Percentiles rank a stretch among this genome's conserved stretches.
Evolutionary conservation across 2,113 vertebrate species (phyloP).

Genomic region (Callaeas wilsoni): DNA sequence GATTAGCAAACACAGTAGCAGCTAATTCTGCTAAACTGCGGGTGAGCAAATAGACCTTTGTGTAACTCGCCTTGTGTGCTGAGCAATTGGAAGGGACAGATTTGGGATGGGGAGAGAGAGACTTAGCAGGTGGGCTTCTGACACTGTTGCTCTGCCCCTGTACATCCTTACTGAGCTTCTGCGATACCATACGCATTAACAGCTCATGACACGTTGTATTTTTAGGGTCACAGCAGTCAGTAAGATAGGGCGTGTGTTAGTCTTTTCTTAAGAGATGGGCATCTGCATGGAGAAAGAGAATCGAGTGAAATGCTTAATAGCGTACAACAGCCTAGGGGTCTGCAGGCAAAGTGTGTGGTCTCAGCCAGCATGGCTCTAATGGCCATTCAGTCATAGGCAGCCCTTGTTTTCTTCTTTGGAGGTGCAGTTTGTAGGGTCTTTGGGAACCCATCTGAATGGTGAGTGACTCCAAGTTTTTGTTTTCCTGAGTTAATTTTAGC

Average conservation of each 20-base stretch:
- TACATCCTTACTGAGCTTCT: not conserved
- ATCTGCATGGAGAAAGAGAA: not conserved
- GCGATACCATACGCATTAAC: not conserved
- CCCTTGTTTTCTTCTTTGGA: not conserved
- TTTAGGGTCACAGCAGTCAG: not conserved
- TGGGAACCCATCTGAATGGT: not conserved
- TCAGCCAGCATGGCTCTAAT: not conserved
- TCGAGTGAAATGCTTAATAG: not conserved
- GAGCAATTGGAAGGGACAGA: not conserved
- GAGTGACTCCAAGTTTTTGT: not conserved
- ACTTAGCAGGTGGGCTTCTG: not conserved
- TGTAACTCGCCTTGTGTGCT: not conserved
- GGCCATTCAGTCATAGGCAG: not conserved
- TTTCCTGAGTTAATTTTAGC: conserved; percentile 27
- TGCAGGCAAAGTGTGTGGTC: conserved; percentile 43
- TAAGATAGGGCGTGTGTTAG: not conserved
- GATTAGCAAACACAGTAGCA: not conserved
- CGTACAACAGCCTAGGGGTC: not conserved
- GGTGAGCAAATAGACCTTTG: not conserved
- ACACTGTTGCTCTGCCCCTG: not conserved
- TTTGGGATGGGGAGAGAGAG: not conserved
- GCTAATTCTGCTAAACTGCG: not conserved
- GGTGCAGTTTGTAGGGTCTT: not conserved
- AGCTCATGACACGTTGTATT: not conserved
- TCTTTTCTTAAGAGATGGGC: not conserved